phyloP scores from a whole-genome alignment of 1,140 invertebrate genomes.

The Archivesica marissinica region DNA sequence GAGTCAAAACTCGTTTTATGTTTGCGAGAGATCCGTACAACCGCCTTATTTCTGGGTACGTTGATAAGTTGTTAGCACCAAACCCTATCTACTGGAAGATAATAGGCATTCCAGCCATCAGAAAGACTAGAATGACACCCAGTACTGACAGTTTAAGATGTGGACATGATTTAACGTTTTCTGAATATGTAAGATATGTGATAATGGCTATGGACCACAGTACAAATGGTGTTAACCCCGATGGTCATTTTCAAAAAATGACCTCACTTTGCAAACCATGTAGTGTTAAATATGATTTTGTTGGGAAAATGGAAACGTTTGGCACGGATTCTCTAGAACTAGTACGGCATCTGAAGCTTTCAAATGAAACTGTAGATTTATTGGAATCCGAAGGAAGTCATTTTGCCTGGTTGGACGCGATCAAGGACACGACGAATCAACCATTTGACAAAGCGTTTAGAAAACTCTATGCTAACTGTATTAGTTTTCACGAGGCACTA shows the following conservation, averaged over 20 bases:
- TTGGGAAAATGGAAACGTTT: conserved; percentile 75
- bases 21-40: conserved; percentile 72
- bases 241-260: conserved; percentile 67
- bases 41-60: conserved; percentile 69
- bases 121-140: background rate
- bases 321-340: conserved; percentile 59
- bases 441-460: conserved; percentile 55
- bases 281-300: conserved; percentile 64
- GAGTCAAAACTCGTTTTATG: conserved; percentile 27
- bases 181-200: conserved; percentile 71
- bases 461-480: conserved; percentile 63
- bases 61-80: conserved; percentile 73
- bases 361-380: conserved; percentile 51
- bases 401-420: conserved; percentile 62
- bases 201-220: conserved; percentile 57
- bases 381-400: background rate
- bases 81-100: conserved; percentile 71
- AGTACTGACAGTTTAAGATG: conserved; percentile 41
- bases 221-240: background rate
- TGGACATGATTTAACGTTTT: conserved; percentile 73
- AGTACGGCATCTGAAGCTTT: conserved; percentile 54
- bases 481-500: conserved; percentile 64
- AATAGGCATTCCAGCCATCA: conserved; percentile 50
- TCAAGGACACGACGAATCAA: conserved; percentile 64
- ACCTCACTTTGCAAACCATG: conserved; percentile 70